phyloP scores from a whole-genome alignment of 2,888 invertebrate species.

The Metacarcinus magister region DNA sequence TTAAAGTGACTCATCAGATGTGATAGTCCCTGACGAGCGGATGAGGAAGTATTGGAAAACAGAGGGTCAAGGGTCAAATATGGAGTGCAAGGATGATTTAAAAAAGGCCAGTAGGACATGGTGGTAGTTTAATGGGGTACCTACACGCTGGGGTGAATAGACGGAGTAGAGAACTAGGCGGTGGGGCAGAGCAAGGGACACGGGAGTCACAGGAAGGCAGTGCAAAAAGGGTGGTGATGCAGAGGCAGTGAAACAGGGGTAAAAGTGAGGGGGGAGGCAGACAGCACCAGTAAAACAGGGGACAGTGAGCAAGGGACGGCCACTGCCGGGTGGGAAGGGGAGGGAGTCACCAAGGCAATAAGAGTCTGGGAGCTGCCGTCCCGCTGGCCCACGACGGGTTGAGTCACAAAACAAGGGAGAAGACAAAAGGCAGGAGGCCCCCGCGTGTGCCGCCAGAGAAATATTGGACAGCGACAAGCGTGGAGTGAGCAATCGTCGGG shows the following conservation, averaged over 20 bases:
- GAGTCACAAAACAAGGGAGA: conserved; percentile 33
- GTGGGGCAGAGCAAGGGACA: background rate
- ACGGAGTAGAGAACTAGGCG: background rate
- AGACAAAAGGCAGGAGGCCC: background rate
- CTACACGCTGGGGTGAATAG: background rate
- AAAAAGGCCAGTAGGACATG: background rate
- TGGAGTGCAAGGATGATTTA: background rate
- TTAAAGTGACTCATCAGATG: background rate
- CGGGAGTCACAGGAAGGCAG: background rate
- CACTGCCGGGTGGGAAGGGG: background rate
- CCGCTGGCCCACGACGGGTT: conserved; percentile 1
- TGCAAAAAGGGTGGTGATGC: conserved; percentile 4
- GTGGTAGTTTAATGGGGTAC: background rate
- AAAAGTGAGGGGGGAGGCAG: background rate
- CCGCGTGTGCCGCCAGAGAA: conserved; percentile 63
- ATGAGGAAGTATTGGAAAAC: background rate
- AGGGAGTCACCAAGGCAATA: conserved; percentile 21
- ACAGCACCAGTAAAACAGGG: conserved; percentile 11
- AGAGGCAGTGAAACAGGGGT: background rate
- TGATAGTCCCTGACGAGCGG: background rate
- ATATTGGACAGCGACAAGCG: conserved; percentile 75
- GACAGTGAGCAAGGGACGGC: background rate
- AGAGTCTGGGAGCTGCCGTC: background rate
- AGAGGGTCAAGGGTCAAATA: background rate
- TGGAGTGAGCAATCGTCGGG: conserved; percentile 69